Evolutionary conservation across 2,888 invertebrate genomes (phyloP).

Genomic region (Dryocosmus kuriphilus): DNA sequence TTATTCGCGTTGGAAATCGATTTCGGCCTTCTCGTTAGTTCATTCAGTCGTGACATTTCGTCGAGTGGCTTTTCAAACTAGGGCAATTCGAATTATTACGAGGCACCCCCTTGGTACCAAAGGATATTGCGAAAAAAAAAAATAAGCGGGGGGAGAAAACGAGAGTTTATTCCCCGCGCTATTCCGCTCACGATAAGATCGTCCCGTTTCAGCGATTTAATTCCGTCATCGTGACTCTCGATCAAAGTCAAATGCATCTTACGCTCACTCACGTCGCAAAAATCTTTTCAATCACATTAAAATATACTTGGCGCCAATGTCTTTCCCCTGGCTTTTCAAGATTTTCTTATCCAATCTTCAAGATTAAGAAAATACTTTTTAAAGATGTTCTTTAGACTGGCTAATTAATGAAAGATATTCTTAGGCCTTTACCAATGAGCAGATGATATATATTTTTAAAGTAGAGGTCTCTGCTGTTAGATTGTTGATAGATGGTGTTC

Average conservation of each 20-base stretch:
- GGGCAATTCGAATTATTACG: conserved; percentile 37
- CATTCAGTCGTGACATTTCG: conserved; percentile 40
- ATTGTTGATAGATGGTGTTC: too few relatives aligned
- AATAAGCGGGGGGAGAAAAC: conserved; percentile 26
- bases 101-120: conserved; percentile 23
- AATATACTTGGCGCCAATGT: background rate
- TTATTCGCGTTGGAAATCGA: conserved; percentile 34
- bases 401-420: too few relatives aligned
- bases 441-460: too few relatives aligned
- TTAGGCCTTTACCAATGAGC: too few relatives aligned
- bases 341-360: background rate
- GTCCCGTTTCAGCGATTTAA: conserved; percentile 30
- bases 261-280: conserved; percentile 13
- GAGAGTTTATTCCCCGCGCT: conserved; percentile 15
- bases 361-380: too few relatives aligned
- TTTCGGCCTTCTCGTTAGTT: conserved; percentile 35
- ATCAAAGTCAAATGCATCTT: conserved; percentile 40
- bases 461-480: too few relatives aligned
- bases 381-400: too few relatives aligned
- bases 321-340: background rate
- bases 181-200: conserved; percentile 20
- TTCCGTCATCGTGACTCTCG: conserved; percentile 21
- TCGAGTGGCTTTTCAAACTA: conserved; percentile 39
- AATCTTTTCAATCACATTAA: conserved; percentile 31
- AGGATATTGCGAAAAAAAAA: conserved; percentile 36